Evolutionary conservation across 2,888 invertebrate species (phyloP).

Genomic region (Oscheius sp.): DNA sequence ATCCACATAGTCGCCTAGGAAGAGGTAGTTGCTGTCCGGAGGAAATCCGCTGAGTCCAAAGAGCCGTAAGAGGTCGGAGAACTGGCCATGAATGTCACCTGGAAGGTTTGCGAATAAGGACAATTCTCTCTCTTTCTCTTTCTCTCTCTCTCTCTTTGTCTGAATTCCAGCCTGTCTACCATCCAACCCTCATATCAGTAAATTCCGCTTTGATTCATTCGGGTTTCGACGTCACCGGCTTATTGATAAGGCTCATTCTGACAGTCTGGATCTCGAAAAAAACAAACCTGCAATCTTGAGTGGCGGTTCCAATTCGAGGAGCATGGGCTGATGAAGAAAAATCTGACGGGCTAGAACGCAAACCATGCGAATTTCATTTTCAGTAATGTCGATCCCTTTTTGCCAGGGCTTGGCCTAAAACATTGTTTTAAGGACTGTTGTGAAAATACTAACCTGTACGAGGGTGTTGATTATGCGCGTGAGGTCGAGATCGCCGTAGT

Average conservation of each 20-base stretch:
- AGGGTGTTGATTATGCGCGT: constrained; percentile 67
- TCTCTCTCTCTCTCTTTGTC: too few species aligned
- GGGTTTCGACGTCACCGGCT: constrained; percentile 13
- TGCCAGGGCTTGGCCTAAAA: constrained; percentile 66
- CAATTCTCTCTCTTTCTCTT: not conserved
- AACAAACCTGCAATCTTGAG: constrained; percentile 68
- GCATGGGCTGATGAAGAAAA: constrained; percentile 71
- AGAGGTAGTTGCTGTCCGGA: constrained; percentile 63
- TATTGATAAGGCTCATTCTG: constrained; percentile 2
- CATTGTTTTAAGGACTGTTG: not conserved
- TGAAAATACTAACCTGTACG: constrained; percentile 43
- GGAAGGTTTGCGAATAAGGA: constrained; percentile 2
- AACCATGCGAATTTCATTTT: constrained; percentile 69
- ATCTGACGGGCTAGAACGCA: constrained; percentile 69
- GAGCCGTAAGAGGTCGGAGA: constrained; percentile 59
- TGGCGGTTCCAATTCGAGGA: constrained; percentile 70
- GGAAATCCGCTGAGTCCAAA: constrained; percentile 63
- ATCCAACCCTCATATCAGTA: constrained; percentile 13
- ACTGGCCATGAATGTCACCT: constrained; percentile 72
- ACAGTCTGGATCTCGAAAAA: not conserved
- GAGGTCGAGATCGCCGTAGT: constrained; percentile 66
- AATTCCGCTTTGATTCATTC: constrained; percentile 23
- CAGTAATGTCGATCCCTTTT: constrained; percentile 67
- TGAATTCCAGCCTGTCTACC: too few species aligned
- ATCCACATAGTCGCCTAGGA: constrained; percentile 66